Conservation (phyloP, 2,888 invertebrate genomes). For the Hirtodrosophila cameraria region DNA sequence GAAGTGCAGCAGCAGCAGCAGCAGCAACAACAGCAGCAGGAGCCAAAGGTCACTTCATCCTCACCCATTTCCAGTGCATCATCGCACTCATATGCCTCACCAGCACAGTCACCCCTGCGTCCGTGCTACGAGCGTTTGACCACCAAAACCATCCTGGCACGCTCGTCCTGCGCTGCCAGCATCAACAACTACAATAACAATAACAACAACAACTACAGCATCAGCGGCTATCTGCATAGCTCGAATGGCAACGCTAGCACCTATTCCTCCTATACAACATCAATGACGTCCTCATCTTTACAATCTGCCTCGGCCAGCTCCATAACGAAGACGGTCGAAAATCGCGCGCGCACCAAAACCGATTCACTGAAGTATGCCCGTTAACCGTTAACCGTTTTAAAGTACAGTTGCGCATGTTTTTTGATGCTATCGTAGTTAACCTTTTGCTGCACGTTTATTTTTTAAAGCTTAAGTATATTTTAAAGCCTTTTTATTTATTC, state of each 20-base stretch:
- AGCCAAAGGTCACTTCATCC: constrained; percentile 12
- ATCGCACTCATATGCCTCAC: constrained; percentile 63
- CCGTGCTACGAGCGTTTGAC: constrained; percentile 60
- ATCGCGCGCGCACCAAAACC: constrained; percentile 81
- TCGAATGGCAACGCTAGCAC: constrained; percentile 53
- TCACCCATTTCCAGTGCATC: constrained; percentile 51
- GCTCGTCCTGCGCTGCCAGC: constrained; percentile 41
- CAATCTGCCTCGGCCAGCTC: constrained; percentile 51
- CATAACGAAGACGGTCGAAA: constrained; percentile 69
- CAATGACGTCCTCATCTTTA: constrained; percentile 65
- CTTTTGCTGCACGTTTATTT: constrained; percentile 28
- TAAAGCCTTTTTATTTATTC: neutral
- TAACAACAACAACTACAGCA: constrained; percentile 52
- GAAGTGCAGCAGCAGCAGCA: constrained; percentile 20
- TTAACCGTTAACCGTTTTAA: constrained; percentile 29
- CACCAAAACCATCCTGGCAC: constrained; percentile 78
- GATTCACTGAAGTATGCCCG: constrained; percentile 83
- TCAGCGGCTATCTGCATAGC: constrained; percentile 76
- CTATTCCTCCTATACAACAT: constrained; percentile 71
- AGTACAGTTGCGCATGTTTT: constrained; percentile 51
- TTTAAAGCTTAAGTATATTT: constrained; percentile 6
- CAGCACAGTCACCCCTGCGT: constrained; percentile 61
- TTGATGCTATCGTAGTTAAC: constrained; percentile 1
- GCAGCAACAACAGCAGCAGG: constrained; percentile 3
- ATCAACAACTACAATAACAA: constrained; percentile 8